phyloP scores from a whole-genome alignment of 1,140 invertebrate species.

The Lordiphosa mommai region DNA sequence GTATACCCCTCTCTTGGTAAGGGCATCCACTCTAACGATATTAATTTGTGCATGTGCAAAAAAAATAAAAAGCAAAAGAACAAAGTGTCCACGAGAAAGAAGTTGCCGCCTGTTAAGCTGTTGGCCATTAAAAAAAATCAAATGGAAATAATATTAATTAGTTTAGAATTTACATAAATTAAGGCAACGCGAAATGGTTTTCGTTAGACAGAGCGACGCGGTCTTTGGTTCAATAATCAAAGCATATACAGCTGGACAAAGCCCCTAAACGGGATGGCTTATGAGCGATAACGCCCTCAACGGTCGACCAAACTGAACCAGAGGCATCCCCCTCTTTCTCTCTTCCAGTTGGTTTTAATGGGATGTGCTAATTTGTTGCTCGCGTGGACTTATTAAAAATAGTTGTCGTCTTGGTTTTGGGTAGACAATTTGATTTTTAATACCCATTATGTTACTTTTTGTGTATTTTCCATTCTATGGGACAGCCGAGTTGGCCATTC shows the following conservation, averaged over 20 bases:
- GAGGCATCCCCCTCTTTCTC: not conserved
- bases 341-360: conserved; percentile 30
- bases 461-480: conserved; percentile 44
- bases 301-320: not conserved
- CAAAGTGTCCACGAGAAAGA: conserved; percentile 55
- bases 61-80: conserved; percentile 27
- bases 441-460: conserved; percentile 34
- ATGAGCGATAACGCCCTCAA: too few relatives aligned
- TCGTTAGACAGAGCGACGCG: conserved; percentile 72
- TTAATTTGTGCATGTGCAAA: conserved; percentile 52
- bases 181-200: conserved; percentile 48
- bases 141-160: conserved; percentile 68
- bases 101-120: conserved; percentile 39
- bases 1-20: not conserved
- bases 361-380: conserved; percentile 44
- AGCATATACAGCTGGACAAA: too few relatives aligned
- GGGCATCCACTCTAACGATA: conserved; percentile 45
- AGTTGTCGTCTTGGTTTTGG: conserved; percentile 16
- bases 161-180: conserved; percentile 74
- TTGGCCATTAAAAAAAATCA: conserved; percentile 21
- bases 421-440: conserved; percentile 39
- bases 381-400: conserved; percentile 37
- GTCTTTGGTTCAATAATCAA: not conserved
- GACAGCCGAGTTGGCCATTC: conserved; percentile 54
- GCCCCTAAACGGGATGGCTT: too few relatives aligned